Conservation (phyloP, 2,888 invertebrate species). For the Thecocarcelia acutangulata region DNA sequence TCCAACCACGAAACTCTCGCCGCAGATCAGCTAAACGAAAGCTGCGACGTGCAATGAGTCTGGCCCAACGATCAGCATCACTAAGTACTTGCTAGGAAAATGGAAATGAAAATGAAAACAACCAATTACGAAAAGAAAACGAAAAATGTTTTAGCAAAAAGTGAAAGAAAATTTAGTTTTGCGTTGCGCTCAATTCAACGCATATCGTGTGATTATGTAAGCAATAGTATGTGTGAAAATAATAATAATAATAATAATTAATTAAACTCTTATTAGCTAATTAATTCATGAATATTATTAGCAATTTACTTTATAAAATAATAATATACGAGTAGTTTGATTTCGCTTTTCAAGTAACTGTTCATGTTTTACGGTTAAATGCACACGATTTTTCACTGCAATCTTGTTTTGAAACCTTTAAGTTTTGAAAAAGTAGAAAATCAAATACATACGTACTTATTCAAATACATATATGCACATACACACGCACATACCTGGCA, state of each 20-base stretch:
- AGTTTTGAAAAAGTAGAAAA: not conserved
- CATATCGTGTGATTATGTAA: slow-evolving; percentile 29
- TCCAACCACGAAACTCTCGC: slow-evolving; percentile 80
- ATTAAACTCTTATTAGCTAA: slow-evolving; percentile 8
- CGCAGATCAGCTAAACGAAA: slow-evolving; percentile 76
- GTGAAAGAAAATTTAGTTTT: slow-evolving; percentile 64
- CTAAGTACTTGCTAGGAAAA: slow-evolving; percentile 71
- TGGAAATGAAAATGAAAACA: slow-evolving; percentile 60
- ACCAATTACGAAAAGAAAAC: slow-evolving; percentile 56
- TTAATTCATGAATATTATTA: slow-evolving; percentile 8
- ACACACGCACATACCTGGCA: not conserved
- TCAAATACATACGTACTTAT: not conserved
- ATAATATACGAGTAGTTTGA: not conserved
- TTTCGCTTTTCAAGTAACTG: slow-evolving; percentile 37
- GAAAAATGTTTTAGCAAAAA: slow-evolving; percentile 31
- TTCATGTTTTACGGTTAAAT: slow-evolving; percentile 58
- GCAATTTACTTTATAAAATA: slow-evolving; percentile 13
- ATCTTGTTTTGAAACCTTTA: slow-evolving; percentile 13
- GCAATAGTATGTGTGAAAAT: not conserved
- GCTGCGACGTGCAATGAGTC: slow-evolving; percentile 78
- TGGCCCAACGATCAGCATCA: slow-evolving; percentile 80
- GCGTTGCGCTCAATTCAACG: slow-evolving; percentile 16
- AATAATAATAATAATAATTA: no score
- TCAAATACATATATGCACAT: not conserved
- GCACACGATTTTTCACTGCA: slow-evolving; percentile 65